These are phyloP conservation scores for Hippopotamus amphibius DNA, from an alignment of 2,113 vertebrate genomes.

Conservation along the genomic window DNA sequence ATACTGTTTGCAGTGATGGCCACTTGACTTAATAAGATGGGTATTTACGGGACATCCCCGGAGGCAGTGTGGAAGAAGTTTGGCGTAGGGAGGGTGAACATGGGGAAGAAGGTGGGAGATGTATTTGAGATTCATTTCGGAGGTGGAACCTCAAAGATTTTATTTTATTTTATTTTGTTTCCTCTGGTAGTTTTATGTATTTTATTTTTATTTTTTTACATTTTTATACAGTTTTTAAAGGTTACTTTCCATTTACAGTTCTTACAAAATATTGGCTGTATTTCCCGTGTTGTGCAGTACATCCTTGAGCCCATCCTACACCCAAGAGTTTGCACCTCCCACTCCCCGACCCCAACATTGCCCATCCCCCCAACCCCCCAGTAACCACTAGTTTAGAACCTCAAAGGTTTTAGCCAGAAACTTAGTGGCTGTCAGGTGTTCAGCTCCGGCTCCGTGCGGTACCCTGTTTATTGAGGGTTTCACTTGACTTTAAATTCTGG, in stretches of 20 bases:
- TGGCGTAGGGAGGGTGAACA: neutral
- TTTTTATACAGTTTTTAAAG: neutral
- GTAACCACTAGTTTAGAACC: neutral
- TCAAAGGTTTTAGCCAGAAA: neutral
- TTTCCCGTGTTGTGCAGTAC: neutral
- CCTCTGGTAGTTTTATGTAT: neutral
- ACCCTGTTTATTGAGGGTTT: neutral
- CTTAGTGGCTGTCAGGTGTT: neutral
- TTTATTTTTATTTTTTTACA: neutral
- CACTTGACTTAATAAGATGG: neutral
- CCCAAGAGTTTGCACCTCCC: neutral
- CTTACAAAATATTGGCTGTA: neutral
- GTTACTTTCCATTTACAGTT: neutral
- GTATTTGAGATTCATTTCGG: neutral
- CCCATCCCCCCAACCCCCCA: neutral
- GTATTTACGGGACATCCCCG: neutral
- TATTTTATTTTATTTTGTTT: neutral
- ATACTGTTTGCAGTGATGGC: neutral
- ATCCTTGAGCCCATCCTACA: neutral
- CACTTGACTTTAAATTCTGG: neutral
- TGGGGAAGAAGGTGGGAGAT: neutral
- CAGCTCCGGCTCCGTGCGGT: fast-evolving
- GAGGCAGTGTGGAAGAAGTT: neutral
- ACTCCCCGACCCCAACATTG: neutral
- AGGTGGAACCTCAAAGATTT: neutral